Percentiles rank a stretch among this genome's conserved stretches.
Conservation (phyloP, 2,797 vertebrate genomes). For the Diceros bicornis region DNA sequence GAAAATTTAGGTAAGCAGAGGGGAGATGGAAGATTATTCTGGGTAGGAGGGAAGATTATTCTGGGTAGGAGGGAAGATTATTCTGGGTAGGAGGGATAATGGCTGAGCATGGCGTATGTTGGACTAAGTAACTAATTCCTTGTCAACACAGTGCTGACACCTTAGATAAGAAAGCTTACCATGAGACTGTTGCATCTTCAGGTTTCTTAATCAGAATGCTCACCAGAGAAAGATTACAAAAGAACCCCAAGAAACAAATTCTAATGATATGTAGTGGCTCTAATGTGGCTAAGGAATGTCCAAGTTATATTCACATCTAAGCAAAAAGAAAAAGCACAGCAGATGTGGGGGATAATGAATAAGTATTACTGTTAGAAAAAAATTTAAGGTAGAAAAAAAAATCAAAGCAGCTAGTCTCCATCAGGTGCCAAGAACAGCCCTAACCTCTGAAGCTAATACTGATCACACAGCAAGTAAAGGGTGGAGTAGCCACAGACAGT, state of each 20-base stretch:
- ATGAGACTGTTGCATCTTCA: background rate
- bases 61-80: background rate
- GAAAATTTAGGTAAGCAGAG: background rate
- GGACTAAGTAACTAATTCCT: background rate
- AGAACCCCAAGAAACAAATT: constrained; percentile 45
- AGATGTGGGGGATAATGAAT: background rate
- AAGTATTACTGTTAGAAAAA: background rate
- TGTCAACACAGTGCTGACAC: background rate
- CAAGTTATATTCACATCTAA: constrained; percentile 42
- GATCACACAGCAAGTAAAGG: constrained; percentile 5
- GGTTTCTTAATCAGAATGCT: constrained; percentile 40
- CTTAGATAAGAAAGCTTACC: constrained; percentile 33
- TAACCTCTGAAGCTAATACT: background rate
- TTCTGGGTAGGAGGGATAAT: background rate
- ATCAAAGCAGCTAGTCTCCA: constrained; percentile 17
- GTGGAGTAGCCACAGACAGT: background rate
- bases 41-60: background rate
- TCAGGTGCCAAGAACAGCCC: background rate
- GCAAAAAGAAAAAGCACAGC: background rate
- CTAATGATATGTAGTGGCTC: background rate
- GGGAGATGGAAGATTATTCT: background rate
- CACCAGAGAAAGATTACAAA: constrained; percentile 39
- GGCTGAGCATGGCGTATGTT: background rate
- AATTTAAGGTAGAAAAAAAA: constrained; percentile 20
- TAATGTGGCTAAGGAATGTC: constrained; percentile 26